phyloP scores from a whole-genome alignment of 2,113 vertebrate genomes.

The Erythrocercus mccallii region DNA sequence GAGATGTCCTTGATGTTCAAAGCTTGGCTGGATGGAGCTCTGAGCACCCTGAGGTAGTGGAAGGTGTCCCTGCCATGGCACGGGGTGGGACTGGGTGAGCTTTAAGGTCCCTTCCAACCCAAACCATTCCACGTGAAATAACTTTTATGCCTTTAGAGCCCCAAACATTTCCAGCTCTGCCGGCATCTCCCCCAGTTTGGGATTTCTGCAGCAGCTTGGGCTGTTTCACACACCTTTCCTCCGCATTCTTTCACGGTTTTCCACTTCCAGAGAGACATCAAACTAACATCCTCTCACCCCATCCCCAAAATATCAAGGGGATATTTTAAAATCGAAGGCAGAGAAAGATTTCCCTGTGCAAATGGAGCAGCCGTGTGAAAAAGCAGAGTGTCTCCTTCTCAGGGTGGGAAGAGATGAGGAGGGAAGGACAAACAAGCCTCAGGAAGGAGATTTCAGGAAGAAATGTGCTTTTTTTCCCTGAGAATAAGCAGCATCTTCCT shows the following conservation, averaged over 20 bases:
- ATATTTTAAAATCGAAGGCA: constrained; percentile 10
- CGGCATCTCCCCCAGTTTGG: neutral
- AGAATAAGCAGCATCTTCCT: constrained; percentile 55
- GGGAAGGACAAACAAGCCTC: neutral
- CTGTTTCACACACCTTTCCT: neutral
- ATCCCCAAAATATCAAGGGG: neutral
- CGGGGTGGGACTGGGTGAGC: neutral
- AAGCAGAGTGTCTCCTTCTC: neutral
- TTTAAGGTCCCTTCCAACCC: neutral
- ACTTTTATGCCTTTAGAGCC: neutral
- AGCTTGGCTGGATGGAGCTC: neutral
- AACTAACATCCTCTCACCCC: neutral
- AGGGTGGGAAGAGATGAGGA: neutral
- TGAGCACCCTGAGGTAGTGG: neutral
- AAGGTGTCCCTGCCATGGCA: neutral
- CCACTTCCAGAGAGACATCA: neutral
- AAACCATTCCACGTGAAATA: neutral
- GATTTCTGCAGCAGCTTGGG: neutral
- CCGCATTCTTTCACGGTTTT: neutral
- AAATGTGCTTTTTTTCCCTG: neutral
- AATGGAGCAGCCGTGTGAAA: neutral
- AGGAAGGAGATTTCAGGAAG: constrained; percentile 9
- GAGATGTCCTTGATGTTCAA: neutral
- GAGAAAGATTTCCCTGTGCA: neutral
- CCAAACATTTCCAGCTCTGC: neutral